Conservation (phyloP, 2,888 invertebrate genomes). For the Tipula confusa region DNA sequence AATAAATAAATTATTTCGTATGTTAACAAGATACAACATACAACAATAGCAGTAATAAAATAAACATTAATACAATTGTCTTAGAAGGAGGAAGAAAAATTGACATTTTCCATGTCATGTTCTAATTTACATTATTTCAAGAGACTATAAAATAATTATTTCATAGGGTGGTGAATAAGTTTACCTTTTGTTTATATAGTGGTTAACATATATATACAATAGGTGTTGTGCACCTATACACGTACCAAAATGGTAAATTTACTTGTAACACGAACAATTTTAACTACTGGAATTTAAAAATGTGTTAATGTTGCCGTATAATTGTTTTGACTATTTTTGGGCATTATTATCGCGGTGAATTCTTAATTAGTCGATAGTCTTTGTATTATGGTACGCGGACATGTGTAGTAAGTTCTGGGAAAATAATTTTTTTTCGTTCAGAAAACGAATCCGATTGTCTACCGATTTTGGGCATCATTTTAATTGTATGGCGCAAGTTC, state of each 20-base stretch:
- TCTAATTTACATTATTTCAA: background rate
- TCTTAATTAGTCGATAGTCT: background rate
- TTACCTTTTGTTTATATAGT: background rate
- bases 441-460: background rate
- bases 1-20: background rate
- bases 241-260: background rate
- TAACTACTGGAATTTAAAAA: background rate
- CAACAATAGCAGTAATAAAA: background rate
- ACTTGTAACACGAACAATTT: background rate
- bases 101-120: conserved; percentile 25
- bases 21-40: background rate
- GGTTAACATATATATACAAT: background rate
- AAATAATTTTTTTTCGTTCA: background rate
- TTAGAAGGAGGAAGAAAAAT: background rate
- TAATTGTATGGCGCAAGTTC: background rate
- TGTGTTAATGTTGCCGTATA: background rate
- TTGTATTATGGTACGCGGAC: background rate
- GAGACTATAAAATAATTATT: background rate
- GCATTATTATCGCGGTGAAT: background rate
- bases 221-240: background rate
- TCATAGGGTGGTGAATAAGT: background rate
- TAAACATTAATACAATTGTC: background rate
- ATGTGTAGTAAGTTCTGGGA: background rate
- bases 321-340: background rate
- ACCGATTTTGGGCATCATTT: background rate